Conservation (phyloP, 1,140 invertebrate genomes). For the Aradophagus sp. region DNA sequence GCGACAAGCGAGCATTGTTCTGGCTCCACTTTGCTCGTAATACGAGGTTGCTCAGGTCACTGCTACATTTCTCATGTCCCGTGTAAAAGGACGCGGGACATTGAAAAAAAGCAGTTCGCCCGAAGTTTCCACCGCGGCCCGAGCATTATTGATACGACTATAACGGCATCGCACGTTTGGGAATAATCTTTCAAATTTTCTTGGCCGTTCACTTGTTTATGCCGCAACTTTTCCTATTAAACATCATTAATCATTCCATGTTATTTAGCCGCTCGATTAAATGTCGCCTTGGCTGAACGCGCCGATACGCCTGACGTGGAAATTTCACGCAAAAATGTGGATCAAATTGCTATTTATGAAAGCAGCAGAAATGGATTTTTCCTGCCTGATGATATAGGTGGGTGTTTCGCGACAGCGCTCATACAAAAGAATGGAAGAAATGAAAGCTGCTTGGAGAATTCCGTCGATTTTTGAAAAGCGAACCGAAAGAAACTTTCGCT, state of each 20-base stretch:
- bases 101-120: constrained; percentile 47
- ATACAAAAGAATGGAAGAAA: no score
- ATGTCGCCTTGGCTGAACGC: constrained; percentile 3
- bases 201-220: constrained; percentile 27
- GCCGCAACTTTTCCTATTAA: constrained; percentile 43
- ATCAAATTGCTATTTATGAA: constrained; percentile 5
- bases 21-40: constrained; percentile 27
- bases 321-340: constrained; percentile 7
- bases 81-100: constrained; percentile 27
- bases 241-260: constrained; percentile 30
- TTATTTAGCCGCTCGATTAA: constrained; percentile 21
- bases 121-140: constrained; percentile 27
- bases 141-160: constrained; percentile 21
- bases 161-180: constrained; percentile 24
- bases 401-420: no score
- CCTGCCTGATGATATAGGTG: no score
- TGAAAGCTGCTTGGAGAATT: no score
- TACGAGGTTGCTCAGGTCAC: constrained; percentile 40
- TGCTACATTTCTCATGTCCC: constrained; percentile 40
- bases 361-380: constrained; percentile 3
- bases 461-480: no score
- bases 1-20: constrained; percentile 24
- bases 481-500: no score
- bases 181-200: constrained; percentile 50
- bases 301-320: constrained; percentile 1